Evolutionary conservation across 1,140 invertebrate species (phyloP).

Genomic region (Brachionus sp.): DNA sequence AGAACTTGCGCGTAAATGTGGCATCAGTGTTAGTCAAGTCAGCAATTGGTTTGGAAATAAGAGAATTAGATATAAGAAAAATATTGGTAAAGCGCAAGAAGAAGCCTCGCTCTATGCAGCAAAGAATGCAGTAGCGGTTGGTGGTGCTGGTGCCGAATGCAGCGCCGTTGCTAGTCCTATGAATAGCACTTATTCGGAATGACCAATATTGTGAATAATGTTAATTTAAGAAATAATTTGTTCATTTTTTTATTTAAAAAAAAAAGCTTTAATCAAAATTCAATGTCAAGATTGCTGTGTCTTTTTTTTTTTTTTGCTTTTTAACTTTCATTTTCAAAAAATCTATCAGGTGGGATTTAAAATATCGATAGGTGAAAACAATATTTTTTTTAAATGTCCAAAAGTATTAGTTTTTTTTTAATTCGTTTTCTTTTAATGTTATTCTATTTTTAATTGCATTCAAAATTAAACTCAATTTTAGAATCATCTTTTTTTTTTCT

Average conservation of each 20-base stretch:
- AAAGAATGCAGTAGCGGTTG: constrained; percentile 70
- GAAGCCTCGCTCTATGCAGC: constrained; percentile 98
- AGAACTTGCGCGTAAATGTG: constrained; percentile 97
- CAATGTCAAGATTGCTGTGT: not conserved
- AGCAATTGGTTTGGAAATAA: constrained; percentile 97
- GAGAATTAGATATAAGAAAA: constrained; percentile 99
- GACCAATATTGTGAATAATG: constrained; percentile 5
- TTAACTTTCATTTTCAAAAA: not conserved
- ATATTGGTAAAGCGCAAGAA: constrained; percentile 99
- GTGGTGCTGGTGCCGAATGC: not conserved
- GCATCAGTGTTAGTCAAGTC: constrained; percentile 90
- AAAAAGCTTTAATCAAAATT: not conserved
- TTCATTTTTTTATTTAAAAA: constrained; percentile 22
- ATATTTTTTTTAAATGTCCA: constrained; percentile 18
- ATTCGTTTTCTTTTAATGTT: not conserved
- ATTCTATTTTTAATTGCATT: constrained; percentile 9
- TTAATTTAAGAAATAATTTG: not conserved
- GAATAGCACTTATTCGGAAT: constrained; percentile 43
- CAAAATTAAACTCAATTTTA: not conserved
- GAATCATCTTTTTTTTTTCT: not conserved
- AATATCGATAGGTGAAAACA: constrained; percentile 2
- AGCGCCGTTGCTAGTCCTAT: constrained; percentile 23
- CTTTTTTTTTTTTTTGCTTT: not conserved
- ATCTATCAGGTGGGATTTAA: constrained; percentile 1
- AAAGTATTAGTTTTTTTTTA: constrained; percentile 29